Evolutionary conservation across 2,113 vertebrate species (phyloP).

Genomic region (Erythrolamprus reginae): DNA sequence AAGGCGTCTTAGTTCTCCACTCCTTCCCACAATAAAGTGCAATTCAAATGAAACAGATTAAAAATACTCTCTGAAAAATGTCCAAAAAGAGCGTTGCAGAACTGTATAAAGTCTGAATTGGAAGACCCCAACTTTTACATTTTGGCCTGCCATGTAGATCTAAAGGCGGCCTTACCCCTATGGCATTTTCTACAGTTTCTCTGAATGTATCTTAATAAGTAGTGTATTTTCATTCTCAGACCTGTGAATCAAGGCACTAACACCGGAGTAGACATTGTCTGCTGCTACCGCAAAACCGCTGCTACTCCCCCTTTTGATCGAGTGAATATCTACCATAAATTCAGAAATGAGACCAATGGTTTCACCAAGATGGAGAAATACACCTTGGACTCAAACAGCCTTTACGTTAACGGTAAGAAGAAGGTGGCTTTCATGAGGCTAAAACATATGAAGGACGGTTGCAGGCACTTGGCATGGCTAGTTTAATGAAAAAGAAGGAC

Average conservation of each 20-base stretch:
- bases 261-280: conserved; percentile 10
- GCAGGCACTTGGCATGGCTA: no score
- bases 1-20: no score
- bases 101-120: background rate
- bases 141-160: background rate
- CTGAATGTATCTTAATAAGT: background rate
- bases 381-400: conserved; percentile 3
- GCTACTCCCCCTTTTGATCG: background rate
- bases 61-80: background rate
- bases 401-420: conserved; percentile 31
- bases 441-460: no score
- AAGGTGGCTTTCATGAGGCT: background rate
- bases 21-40: background rate
- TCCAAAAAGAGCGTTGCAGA: background rate
- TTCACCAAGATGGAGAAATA: background rate
- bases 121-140: background rate
- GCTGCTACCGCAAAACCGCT: background rate
- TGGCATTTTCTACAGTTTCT: no score
- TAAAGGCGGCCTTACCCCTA: background rate
- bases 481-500: no score
- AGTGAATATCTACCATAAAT: background rate
- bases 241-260: background rate
- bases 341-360: background rate
- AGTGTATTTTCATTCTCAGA: background rate
- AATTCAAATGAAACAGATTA: background rate